Evolutionary conservation across 92 coral and sea anemone genomes (phyloP), one percentile per base, ranked within the genome.

Genomic region (Parazoanthus darwini): DNA sequence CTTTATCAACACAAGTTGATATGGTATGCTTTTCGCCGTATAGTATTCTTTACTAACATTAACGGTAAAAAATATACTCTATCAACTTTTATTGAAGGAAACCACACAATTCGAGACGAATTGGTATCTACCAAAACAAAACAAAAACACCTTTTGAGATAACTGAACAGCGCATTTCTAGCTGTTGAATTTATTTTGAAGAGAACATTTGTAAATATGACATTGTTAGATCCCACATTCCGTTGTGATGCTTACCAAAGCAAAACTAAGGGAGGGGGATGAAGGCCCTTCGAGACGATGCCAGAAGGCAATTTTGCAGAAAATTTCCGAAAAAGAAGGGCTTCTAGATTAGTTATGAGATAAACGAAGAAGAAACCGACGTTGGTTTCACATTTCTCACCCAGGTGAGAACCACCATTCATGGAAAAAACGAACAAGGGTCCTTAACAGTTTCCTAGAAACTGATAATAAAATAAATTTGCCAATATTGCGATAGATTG

Each of bases 301-400:
- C 77, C 73, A 16, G 11, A 9, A 26, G 77, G 77, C 77, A 36
- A 36, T 73, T 73, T 73, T 73, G 77, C 77, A 73, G 77, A 73
- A 73, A 73, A 73, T 33, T 8, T 73, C 77, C 77, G 77, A 73
- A 73, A 73, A 73, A 33, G 77, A 73, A 73, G 77, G 77, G 77
- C 77, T 73, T 73, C 42, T 15, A 36, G 14, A 54, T 15, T 54
- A 54, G 59, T 54, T 54, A 0, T 54, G 59, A 20, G 18, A 54
- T 10, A 54, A 54, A 54, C 59, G 43, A 25, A 10, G 38, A 73
- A 8, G 68, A 20, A 29, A 73, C 22, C 38, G 37, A 20, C 77
- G 16, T 16, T 16, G 18, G 26, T 63, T 63, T 33, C 2, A 29
- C 77, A 26, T 29, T 72, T 36, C 13, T 72, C 9, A 72, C 16